Evolutionary conservation across 2,888 invertebrate genomes (phyloP).

Genomic region (Mystacides longicornis): DNA sequence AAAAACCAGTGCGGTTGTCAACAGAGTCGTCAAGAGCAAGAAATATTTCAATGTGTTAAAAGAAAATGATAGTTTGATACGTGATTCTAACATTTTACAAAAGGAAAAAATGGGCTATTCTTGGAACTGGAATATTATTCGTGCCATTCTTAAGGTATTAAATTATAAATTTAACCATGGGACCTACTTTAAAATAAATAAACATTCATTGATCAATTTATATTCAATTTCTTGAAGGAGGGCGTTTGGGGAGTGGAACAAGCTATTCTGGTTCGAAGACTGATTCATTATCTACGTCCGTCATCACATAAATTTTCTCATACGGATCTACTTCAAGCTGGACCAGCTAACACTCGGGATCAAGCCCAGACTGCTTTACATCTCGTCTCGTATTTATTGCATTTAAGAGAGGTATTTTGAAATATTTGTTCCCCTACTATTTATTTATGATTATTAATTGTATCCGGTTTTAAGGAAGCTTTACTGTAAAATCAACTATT

Average conservation of each 20-base stretch:
- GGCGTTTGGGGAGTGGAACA: conserved; percentile 39
- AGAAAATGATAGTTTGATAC: conserved; percentile 60
- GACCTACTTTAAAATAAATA: no score
- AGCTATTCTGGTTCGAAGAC: conserved; percentile 54
- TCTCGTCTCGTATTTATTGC: conserved; percentile 65
- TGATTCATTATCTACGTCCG: conserved; percentile 81
- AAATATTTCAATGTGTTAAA: conserved; percentile 48
- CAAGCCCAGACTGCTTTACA: conserved; percentile 64
- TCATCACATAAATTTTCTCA: conserved; percentile 82
- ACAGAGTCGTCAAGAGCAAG: conserved; percentile 40
- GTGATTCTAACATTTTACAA: conserved; percentile 73
- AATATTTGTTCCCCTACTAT: no score
- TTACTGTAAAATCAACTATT: no score
- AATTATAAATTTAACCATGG: conserved; percentile 24
- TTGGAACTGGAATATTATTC: conserved; percentile 93
- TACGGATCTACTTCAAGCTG: conserved; percentile 58
- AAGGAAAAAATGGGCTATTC: conserved; percentile 66
- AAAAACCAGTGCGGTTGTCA: conserved; percentile 40
- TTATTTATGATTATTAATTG: no score
- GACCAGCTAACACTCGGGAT: conserved; percentile 50
- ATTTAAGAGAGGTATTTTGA: conserved; percentile 58
- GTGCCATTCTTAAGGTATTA: conserved; percentile 66
- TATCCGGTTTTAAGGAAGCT: no score
- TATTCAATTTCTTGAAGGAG: conserved; percentile 10
- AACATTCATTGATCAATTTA: no score